Base-by-base conservation (phyloP, 2,797 vertebrate genomes). In the Loris lydekkerianus region DNA sequence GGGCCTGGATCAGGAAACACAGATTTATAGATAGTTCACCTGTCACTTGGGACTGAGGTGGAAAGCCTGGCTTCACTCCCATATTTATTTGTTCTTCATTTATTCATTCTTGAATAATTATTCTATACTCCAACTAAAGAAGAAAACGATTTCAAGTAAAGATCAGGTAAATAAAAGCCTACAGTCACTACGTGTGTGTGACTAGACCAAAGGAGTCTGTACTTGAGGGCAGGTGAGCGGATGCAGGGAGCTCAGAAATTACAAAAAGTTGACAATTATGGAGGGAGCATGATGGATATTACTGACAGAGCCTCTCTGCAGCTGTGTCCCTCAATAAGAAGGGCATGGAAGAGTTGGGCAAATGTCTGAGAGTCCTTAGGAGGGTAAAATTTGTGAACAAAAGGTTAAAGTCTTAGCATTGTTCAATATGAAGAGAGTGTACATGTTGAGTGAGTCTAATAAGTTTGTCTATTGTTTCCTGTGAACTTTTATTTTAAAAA, bases 401-500 rank as follows among this genome's bases (percentile, higher is more conserved):
- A 53, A 53, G 8, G 1, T 27, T 91, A 46, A 53, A 86, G 63
- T 85, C 20, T 63, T 87, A 87, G 18, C 72, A 67, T 67, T 60
- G 18, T 87, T 90, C 9, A 81, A 13, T 81, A 63, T 67, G 72
- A 87, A 86, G 25, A 63, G 3, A 75, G 90, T 84, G 21, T n/a
- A 67, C 2, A 0, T 53, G 78, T 77, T 70, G 8, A 2, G 11
- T n/a, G 6, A 20, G 0, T 96, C 3, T 37, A 72, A 67, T 34
- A 43, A 7, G 1, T 86, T 91, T 94, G 1, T 86, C 91, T 94
- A 53, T 89, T 95, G 29, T 49, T 91, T 91, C 29, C 27, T 89
- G 13, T 82, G 92, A 86, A 78, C 14, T 78, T 85, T 58, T 27
- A 67, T 49, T 80, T 10, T 31, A 65, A 94, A 80, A 77, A 67